Base-by-base conservation (phyloP, 2,113 vertebrate species). In the Neotragus pygmaeus region DNA sequence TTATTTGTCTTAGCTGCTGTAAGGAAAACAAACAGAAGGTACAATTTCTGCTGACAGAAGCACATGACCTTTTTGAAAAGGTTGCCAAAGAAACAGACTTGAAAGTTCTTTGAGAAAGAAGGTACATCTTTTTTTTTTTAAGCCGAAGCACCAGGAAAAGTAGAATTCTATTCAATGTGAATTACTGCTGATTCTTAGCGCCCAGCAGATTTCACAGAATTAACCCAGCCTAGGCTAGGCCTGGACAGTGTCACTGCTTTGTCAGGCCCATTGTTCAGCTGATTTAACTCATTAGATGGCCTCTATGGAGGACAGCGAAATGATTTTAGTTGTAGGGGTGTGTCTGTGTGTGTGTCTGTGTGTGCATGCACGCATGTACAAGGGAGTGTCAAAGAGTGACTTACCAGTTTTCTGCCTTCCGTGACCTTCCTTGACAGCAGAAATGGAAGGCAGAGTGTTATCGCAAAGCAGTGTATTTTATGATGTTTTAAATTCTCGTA, bases 401-500 rank as follows among this genome's bases (percentile, higher is more conserved):
- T 58, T 82, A 58, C 5, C 60, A 55, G 7, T 89, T 92, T 88
- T 16, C 13, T 88, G n/a, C 60, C 14, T 93, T 87, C 30, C 6
- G 14, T 33, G 23, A 87, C 13, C 36, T 64, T 86, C 14, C 75
- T 86, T 97, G 87, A 94, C 89, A 85, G 43, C 39, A 95, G 53
- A 77, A 81, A 82, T 75, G 21, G 28, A 53, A 92, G 7, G 51
- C 23, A 95, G 58, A 83, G 45, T 75, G 19, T 60, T 66, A 58
- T 90, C 49, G 28, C 47, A 90, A 94, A 96, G n/a, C 62, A 93
- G 66, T 83, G 85, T 92, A 39, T 90, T 97, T 95, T 14, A 66
- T 90, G 51, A 88, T 45, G 21, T 55, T 97, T 57, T 62, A 62
- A 82, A 92, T 93, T 60, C 45, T 75, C 64, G 27, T 64, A n/a